Evolutionary conservation across 2,888 invertebrate genomes (phyloP), one percentile per base, ranked within the genome.

Genomic region (Cephonodes hylas): DNA sequence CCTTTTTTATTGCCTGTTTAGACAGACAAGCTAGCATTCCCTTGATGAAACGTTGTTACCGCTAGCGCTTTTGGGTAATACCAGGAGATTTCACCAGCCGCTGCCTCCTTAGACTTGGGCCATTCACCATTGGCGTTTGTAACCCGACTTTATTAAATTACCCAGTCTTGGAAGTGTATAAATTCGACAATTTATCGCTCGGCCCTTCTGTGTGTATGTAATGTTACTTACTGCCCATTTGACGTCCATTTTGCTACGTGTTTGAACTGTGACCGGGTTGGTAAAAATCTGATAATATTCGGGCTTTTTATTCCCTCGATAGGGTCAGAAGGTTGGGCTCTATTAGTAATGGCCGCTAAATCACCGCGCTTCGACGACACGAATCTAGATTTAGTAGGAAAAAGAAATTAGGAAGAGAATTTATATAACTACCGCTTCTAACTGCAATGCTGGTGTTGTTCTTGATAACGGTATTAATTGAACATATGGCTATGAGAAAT

Each of bases 71-170:
- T n/a, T n/a, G n/a, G n/a, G n/a, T n/a, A n/a, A n/a, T n/a, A n/a
- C n/a, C n/a, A n/a, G n/a, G n/a, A n/a, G n/a, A n/a, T n/a, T n/a
- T n/a, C n/a, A n/a, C n/a, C n/a, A n/a, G n/a, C 23, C 15, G 2
- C 10, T 20, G 46, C 61, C 7, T 23, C 13, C 20, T n/a, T 5
- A 22, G 20, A 34, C 27, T 44, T 34, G 8, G 5, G 15, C 58
- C 45, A 59, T 1, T 13, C 48, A 22, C 42, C 20, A 58, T 25
- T 46, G 15, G 64, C 67, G 66, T 71, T 64, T 64, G 69, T 73
- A 79, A 76, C 76, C 76, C 74, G 72, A 80, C 75, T 80, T 79
- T 83, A 85, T 84, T 81, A 83, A 83, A 83, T 83, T 81, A 83
- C 75, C 63, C 73, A 64, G 72, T 76, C 80, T 83, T 75, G 75